Evolutionary conservation across 2,113 vertebrate species (phyloP).

Genomic region (Glareola pratincola): DNA sequence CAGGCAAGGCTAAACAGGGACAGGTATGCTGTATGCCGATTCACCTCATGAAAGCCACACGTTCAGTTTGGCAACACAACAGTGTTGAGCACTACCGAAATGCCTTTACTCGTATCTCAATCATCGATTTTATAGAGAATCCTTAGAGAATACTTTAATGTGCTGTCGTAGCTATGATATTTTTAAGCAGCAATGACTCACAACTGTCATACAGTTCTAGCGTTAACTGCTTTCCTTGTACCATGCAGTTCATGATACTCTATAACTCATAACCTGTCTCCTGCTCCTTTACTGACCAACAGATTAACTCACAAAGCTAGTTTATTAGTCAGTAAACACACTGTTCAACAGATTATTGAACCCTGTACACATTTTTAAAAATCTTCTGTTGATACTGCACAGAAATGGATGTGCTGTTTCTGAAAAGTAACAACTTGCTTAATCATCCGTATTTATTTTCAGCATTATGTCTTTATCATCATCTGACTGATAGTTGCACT

Average conservation of each 20-base stretch:
- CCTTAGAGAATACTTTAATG: not conserved
- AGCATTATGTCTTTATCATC: not conserved
- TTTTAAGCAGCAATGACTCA: not conserved
- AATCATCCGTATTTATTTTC: not conserved
- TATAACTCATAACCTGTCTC: not conserved
- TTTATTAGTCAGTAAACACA: not conserved
- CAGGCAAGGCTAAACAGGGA: not conserved
- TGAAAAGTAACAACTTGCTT: not conserved
- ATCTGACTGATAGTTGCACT: not conserved
- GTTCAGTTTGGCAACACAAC: not conserved
- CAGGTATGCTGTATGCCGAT: no score
- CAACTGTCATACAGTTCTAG: not conserved
- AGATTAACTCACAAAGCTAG: not conserved
- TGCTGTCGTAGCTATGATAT: not conserved
- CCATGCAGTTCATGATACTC: not conserved
- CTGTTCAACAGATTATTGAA: not conserved
- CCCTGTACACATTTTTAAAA: not conserved
- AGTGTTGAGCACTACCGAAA: not conserved
- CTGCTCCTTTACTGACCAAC: not conserved
- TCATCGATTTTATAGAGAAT: not conserved
- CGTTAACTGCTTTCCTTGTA: not conserved
- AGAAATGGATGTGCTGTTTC: not conserved
- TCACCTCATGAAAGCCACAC: not conserved
- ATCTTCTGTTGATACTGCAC: not conserved
- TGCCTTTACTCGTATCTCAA: not conserved